These are phyloP conservation scores for Uromys caudimaculatus DNA, from an alignment of 2,797 vertebrate genomes.

Conservation along the genomic window DNA sequence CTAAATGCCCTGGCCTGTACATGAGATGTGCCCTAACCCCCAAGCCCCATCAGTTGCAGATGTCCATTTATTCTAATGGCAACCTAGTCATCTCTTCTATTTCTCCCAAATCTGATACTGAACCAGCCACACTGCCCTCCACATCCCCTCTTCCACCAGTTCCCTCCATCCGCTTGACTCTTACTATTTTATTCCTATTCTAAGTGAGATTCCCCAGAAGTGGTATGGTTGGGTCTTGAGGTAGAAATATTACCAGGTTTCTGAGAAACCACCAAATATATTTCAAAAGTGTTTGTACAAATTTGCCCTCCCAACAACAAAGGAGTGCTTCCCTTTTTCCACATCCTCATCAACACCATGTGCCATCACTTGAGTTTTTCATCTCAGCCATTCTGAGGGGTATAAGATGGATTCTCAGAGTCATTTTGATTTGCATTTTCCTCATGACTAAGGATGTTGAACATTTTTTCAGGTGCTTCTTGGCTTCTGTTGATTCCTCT, in stretches of 20 bases:
- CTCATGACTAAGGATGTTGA: neutral
- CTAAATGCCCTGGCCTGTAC: too few relatives aligned
- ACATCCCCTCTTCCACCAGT: neutral
- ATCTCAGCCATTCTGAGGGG: neutral
- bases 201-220: neutral
- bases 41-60: neutral
- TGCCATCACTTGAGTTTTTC: neutral
- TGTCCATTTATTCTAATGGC: neutral
- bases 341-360: neutral
- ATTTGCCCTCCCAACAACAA: neutral
- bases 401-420: neutral
- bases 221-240: neutral
- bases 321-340: neutral
- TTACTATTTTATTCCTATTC: neutral
- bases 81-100: neutral
- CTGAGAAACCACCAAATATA: neutral
- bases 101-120: neutral
- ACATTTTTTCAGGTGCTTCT: too few relatives aligned
- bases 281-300: neutral
- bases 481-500: neutral
- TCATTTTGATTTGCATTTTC: neutral
- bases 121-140: neutral
- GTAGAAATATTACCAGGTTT: neutral
- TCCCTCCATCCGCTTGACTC: neutral
- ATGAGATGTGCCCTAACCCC: neutral